phyloP scores from a whole-genome alignment of 2,113 vertebrate genomes.

The Ploceus nigricollis region DNA sequence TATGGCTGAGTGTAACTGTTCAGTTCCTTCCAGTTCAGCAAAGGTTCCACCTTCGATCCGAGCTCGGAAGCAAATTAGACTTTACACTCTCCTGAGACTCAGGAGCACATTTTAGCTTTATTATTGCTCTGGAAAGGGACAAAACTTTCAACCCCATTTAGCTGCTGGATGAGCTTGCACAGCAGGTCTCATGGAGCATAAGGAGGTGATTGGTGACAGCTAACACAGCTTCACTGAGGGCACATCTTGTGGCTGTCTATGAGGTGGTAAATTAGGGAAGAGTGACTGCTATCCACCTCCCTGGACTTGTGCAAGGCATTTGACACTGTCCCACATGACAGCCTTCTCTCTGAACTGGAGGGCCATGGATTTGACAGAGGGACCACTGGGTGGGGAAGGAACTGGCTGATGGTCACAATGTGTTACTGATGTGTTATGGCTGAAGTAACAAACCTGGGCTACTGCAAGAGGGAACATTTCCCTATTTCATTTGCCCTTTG shows the following conservation, averaged over 20 bases:
- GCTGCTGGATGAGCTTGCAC: not conserved
- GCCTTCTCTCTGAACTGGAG: not conserved
- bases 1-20: not conserved
- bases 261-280: not conserved
- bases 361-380: not conserved
- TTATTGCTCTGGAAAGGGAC: not conserved
- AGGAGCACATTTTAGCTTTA: not conserved
- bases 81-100: not conserved
- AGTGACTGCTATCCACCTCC: not conserved
- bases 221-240: not conserved
- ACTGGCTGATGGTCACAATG: not conserved
- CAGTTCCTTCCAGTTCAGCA: not conserved
- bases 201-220: not conserved
- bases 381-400: too few relatives aligned
- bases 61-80: not conserved
- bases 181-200: not conserved
- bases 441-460: not conserved
- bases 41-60: not conserved
- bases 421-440: not conserved
- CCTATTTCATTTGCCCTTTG: not conserved
- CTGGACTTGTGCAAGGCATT: not conserved
- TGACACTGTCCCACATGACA: too few relatives aligned
- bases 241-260: accelerated
- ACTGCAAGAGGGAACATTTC: not conserved
- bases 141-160: not conserved